Evolutionary conservation across 2,113 vertebrate genomes (phyloP), one percentile per base, ranked within the genome.

Genomic region (Phainopepla nitens): DNA sequence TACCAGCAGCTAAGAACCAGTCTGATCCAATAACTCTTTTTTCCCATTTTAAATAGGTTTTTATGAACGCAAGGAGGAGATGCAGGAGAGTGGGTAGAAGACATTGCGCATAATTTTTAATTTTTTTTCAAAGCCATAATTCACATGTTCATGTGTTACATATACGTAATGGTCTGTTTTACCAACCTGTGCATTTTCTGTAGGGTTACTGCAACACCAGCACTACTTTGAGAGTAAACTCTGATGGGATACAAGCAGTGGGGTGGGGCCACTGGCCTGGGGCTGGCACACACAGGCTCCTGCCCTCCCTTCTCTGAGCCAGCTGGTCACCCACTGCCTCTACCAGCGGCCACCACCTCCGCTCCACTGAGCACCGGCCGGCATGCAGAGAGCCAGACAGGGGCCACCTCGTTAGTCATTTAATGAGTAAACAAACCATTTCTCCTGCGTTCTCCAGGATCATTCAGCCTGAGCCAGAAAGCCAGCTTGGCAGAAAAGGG

Each of bases 391-490:
- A 89, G 77, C 58, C 92, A 90, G 93, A 84, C 31, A 71, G 64
- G 42, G 73, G 75, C 84, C 91, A 92, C 84, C 93, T 89, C 11
- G 17, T 92, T 64, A 96, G 80, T 72, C 54, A 73, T 94, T 95
- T 96, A 93, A 94, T 90, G 79, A 95, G 91, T 94, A 97, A 96
- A 94, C 92, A 96, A 92, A 93, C 61, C 27, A 39, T 86, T 79
- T 58, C 79, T 64, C 24, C 89, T 73, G 87, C 7, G 4, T 86
- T 88, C 91, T 70, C 71, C 61, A 45, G 85, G 72, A 86, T 87
- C 79, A 66, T 39, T 94, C 87, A 87, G 87, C 94, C 87, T 84
- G 45, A 96, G 80, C 78, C 2, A 2, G 68, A 57, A 94, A 5
- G 3, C 45, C 27, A 64, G 60, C 57, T 62, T 73, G 28, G 66